Conservation (phyloP, 2,113 vertebrate genomes). For the Trogon surrucura region DNA sequence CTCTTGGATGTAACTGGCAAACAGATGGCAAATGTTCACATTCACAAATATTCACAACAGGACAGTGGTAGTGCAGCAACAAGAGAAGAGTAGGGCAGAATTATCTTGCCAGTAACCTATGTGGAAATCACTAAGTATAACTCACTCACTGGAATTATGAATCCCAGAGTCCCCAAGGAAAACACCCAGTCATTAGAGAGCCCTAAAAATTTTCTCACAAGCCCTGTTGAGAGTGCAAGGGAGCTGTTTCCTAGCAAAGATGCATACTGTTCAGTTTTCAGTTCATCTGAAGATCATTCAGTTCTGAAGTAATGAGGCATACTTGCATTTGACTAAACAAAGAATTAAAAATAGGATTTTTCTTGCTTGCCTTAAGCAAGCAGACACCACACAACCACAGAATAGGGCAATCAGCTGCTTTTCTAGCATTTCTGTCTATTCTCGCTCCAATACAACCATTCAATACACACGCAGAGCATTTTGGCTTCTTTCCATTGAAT, state of each 20-base stretch:
- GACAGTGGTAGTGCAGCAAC: background rate
- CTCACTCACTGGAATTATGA: constrained; percentile 9
- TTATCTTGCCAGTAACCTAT: constrained; percentile 27
- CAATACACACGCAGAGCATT: background rate
- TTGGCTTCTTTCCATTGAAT: background rate
- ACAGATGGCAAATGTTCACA: constrained; percentile 15
- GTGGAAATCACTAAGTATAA: constrained; percentile 13
- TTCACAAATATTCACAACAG: background rate
- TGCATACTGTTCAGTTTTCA: background rate
- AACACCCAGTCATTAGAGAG: background rate
- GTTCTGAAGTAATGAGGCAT: background rate
- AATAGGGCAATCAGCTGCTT: background rate
- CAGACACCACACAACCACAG: background rate
- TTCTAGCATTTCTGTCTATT: background rate
- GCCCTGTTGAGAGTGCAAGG: background rate
- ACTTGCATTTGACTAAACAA: background rate
- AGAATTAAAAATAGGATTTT: background rate
- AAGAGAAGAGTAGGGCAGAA: background rate
- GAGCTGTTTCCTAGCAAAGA: background rate
- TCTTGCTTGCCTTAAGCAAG: background rate
- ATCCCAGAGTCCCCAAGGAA: constrained; percentile 1
- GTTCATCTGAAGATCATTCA: background rate
- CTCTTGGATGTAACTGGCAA: constrained; percentile 7
- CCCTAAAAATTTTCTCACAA: constrained; percentile 2
- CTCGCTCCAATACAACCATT: background rate